A percentile compares a stretch with the other conserved stretches of the same genome.
phyloP scores from a whole-genome alignment of 2,888 invertebrate genomes.

The Ophion costatus region DNA sequence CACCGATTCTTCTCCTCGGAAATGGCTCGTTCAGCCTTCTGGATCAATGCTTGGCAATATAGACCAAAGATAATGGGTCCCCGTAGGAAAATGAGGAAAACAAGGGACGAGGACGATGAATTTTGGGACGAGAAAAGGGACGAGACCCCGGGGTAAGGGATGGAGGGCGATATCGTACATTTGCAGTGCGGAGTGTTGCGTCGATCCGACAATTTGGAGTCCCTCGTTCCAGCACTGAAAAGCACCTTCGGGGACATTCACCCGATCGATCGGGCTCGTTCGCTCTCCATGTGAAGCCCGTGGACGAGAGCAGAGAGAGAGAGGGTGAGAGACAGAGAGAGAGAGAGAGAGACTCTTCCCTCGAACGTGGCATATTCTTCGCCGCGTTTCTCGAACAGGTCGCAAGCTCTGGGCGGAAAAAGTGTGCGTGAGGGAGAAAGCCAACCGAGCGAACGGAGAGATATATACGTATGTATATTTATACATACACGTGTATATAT shows the following conservation, averaged over 20 bases:
- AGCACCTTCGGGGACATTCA: constrained; percentile 67
- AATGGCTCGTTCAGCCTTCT: too few species aligned
- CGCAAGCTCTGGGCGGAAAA: constrained; percentile 26
- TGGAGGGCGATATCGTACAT: constrained; percentile 19
- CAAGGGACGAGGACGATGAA: constrained; percentile 8
- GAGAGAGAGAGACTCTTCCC: constrained; percentile 29
- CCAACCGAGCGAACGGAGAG: constrained; percentile 18
- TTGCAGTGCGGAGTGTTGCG: constrained; percentile 38
- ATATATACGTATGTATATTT: not conserved
- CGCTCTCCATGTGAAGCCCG: constrained; percentile 40
- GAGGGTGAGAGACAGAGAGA: constrained; percentile 5
- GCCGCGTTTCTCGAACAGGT: constrained; percentile 49
- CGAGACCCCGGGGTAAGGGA: not conserved
- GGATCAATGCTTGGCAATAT: not conserved
- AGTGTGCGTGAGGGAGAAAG: constrained; percentile 30
- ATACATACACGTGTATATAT: constrained; percentile 16
- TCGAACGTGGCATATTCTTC: constrained; percentile 44
- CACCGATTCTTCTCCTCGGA: too few species aligned
- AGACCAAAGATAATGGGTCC: constrained; percentile 2
- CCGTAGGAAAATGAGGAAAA: not conserved
- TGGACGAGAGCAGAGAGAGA: not conserved
- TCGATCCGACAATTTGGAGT: constrained; percentile 63
- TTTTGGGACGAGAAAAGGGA: not conserved
- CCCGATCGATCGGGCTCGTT: constrained; percentile 69
- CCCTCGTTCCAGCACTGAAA: constrained; percentile 46